These are phyloP conservation scores for Acanthochromis polyacanthus DNA, from an alignment of 2,113 vertebrate species.

Conservation along the genomic window DNA sequence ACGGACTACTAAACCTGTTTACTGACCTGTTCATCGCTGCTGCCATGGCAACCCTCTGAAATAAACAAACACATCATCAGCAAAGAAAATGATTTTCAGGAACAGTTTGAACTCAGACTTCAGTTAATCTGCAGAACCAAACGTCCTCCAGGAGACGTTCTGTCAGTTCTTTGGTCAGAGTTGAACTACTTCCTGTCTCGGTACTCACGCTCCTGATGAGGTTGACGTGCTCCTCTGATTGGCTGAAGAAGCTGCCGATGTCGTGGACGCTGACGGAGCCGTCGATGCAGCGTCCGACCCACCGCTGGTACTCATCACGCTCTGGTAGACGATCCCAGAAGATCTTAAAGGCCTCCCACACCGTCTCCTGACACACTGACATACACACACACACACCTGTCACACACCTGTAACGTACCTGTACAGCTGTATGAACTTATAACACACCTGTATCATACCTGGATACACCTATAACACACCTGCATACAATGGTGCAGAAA, in stretches of 20 bases:
- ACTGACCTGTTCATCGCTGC: conserved; percentile 64
- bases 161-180: too few species aligned
- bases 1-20: too few species aligned
- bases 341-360: conserved; percentile 97
- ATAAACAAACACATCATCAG: conserved; percentile 49
- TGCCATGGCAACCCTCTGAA: conserved; percentile 74
- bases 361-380: conserved; percentile 95
- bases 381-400: conserved; percentile 27
- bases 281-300: conserved; percentile 90
- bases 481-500: too few species aligned
- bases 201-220: conserved; percentile 87
- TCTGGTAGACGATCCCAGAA: conserved; percentile 96
- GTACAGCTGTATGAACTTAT: too few species aligned
- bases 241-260: conserved; percentile 92
- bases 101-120: background rate
- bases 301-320: conserved; percentile 88
- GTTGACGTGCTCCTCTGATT: conserved; percentile 88
- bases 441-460: too few species aligned
- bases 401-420: too few species aligned
- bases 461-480: too few species aligned
- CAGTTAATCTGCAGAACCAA: too few species aligned
- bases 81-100: background rate
- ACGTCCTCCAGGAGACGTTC: too few species aligned
- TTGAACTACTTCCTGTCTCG: too few species aligned
- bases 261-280: conserved; percentile 86